A percentile compares a stretch with the other conserved stretches of the same genome.
Conservation (phyloP, 1,140 invertebrate genomes). For the Cotesia glomerata region DNA sequence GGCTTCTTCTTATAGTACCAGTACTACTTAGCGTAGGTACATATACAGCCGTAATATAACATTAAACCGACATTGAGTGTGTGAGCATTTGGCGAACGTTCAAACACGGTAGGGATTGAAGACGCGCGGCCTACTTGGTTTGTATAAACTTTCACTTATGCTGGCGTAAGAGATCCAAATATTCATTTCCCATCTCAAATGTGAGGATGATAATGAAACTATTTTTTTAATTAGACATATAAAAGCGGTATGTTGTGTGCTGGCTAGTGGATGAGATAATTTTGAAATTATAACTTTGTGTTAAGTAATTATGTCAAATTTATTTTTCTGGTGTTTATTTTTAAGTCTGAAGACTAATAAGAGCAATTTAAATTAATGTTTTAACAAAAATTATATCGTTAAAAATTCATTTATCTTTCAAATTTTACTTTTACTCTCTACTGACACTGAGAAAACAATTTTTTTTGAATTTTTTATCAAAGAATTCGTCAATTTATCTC, state of each 20-base stretch:
- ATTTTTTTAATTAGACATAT: constrained; percentile 19
- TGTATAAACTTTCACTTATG: constrained; percentile 58
- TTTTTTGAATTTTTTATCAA: no score
- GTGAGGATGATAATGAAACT: constrained; percentile 37
- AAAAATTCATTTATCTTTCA: no score
- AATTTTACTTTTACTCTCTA: no score
- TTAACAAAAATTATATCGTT: no score
- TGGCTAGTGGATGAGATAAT: no score
- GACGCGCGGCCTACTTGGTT: constrained; percentile 58
- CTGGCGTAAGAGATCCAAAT: constrained; percentile 59
- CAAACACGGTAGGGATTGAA: constrained; percentile 49
- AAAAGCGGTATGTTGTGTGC: neutral
- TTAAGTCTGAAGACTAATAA: no score
- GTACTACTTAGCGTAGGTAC: neutral
- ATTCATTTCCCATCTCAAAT: constrained; percentile 39
- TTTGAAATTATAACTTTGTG: no score
- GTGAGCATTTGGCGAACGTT: constrained; percentile 54
- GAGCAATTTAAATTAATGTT: no score
- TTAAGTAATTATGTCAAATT: no score
- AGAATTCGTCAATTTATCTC: no score
- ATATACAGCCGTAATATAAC: neutral
- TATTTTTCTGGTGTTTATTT: no score
- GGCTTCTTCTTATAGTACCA: neutral
- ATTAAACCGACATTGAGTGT: neutral
- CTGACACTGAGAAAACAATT: no score